A percentile compares a stretch with the other conserved stretches of the same genome.
These are phyloP conservation scores for Acanthosepion lycidas DNA, from an alignment of 2,888 invertebrate species.

Conservation along the genomic window DNA sequence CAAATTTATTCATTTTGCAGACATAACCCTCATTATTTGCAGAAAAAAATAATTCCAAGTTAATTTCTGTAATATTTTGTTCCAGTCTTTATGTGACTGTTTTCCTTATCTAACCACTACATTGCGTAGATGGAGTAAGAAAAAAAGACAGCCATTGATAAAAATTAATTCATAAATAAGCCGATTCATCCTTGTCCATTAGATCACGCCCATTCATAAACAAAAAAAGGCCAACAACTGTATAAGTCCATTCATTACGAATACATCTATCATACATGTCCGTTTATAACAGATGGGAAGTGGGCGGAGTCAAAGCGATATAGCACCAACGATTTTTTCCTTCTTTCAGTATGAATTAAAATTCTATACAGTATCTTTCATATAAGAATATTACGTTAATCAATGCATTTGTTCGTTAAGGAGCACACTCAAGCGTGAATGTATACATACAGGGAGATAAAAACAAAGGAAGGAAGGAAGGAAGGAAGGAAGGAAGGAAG, in stretches of 20 bases:
- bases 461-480: not conserved
- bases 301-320: not conserved
- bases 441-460: not conserved
- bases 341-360: not conserved
- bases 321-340: not conserved
- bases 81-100: not conserved
- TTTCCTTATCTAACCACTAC: not conserved
- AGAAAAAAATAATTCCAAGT: not conserved
- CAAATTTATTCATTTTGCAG: too few species aligned
- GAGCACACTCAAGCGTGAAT: not conserved
- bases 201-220: not conserved
- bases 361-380: not conserved
- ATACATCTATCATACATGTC: not conserved
- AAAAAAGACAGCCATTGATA: not conserved
- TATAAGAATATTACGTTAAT: not conserved
- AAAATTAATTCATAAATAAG: not conserved
- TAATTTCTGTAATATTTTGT: not conserved
- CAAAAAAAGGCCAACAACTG: not conserved
- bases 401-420: not conserved
- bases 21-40: too few species aligned
- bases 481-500: not conserved
- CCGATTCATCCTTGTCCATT: not conserved
- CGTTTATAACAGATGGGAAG: not conserved
- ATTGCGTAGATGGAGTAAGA: not conserved
- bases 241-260: not conserved